A percentile compares a stretch with the other conserved stretches of the same genome.
phyloP scores from a whole-genome alignment of 2,797 vertebrate genomes.

The Poeciliopsis paucimaculata region DNA sequence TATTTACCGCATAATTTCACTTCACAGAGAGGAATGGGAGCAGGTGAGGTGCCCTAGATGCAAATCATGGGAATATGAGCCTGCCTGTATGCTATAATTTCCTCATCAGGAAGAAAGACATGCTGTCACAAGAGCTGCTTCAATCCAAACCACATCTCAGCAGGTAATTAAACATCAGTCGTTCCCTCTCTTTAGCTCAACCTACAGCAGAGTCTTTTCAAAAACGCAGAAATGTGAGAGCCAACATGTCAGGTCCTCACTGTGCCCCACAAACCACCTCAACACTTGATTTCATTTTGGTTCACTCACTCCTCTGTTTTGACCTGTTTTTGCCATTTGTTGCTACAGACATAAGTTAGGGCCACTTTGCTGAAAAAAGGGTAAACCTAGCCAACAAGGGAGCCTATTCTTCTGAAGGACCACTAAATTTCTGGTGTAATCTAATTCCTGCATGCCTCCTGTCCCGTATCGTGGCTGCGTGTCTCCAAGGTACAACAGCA shows the following conservation, averaged over 20 bases:
- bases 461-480: constrained; percentile 64
- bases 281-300: constrained; percentile 59
- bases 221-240: constrained; percentile 50
- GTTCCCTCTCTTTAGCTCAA: constrained; percentile 41
- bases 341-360: constrained; percentile 58
- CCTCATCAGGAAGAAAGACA: constrained; percentile 67
- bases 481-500: constrained; percentile 67
- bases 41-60: constrained; percentile 71
- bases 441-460: constrained; percentile 75
- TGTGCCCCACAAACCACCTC: constrained; percentile 54
- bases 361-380: constrained; percentile 53
- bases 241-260: constrained; percentile 54
- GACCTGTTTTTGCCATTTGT: constrained; percentile 72
- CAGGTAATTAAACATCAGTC: constrained; percentile 69
- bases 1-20: constrained; percentile 46
- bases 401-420: constrained; percentile 76
- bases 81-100: constrained; percentile 63
- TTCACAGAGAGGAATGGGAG: constrained; percentile 24
- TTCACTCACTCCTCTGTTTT: constrained; percentile 57
- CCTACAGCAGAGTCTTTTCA: constrained; percentile 41
- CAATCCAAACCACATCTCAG: constrained; percentile 73
- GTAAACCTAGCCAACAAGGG: constrained; percentile 79
- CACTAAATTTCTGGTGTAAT: constrained; percentile 80
- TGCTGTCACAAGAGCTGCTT: constrained; percentile 57
- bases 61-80: constrained; percentile 66